phyloP scores from a whole-genome alignment of 2,113 vertebrate genomes.

The Tyrannus savana region DNA sequence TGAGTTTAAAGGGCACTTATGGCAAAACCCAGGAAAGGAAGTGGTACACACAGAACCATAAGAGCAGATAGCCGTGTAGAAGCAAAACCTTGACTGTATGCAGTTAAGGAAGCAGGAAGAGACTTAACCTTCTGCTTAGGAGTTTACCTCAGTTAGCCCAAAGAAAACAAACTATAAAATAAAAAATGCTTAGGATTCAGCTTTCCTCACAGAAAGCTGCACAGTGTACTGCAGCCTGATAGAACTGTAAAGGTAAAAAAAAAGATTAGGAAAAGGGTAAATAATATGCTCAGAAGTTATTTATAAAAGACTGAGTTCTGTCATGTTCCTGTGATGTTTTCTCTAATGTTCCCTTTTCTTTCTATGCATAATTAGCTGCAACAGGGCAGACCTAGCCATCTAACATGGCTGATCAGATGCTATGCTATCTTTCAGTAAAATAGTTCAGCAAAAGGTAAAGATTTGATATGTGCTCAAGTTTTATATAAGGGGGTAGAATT shows the following conservation, averaged over 20 bases:
- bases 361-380: not conserved
- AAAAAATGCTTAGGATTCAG: not conserved
- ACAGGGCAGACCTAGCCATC: not conserved
- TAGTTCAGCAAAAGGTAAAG: not conserved
- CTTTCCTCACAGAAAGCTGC: not conserved
- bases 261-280: not conserved
- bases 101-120: not conserved
- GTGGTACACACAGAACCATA: rapidly evolving
- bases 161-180: not conserved
- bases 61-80: not conserved
- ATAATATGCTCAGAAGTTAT: not conserved
- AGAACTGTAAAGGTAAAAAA: not conserved
- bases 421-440: not conserved
- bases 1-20: not conserved
- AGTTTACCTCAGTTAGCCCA: not conserved
- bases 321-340: not conserved
- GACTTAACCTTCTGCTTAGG: not conserved
- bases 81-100: not conserved
- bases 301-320: not conserved
- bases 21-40: not conserved
- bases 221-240: not conserved
- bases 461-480: not conserved
- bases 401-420: not conserved
- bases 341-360: not conserved
- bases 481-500: not conserved